phyloP scores from a whole-genome alignment of 2,888 invertebrate genomes.

The Scaptomyza tumidula region DNA sequence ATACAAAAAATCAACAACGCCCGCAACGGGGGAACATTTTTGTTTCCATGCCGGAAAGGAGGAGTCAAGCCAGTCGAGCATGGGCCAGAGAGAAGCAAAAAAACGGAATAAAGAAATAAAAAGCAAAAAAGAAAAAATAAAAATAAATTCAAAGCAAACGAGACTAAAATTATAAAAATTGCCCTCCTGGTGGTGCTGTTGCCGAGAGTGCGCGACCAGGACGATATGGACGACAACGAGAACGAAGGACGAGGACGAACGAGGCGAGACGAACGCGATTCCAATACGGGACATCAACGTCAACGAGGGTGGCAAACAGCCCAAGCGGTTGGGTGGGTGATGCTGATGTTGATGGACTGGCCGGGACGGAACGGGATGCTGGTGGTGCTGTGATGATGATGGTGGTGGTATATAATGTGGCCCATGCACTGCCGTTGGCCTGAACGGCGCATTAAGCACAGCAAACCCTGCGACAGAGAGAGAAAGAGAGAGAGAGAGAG shows the following conservation, averaged over 20 bases:
- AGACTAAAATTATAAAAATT: conserved; percentile 82
- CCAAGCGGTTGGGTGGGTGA: conserved; percentile 10
- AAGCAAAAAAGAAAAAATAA: conserved; percentile 58
- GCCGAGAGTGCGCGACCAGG: conserved; percentile 59
- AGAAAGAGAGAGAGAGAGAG: background rate
- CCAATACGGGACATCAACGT: conserved; percentile 81
- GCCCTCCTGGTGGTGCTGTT: conserved; percentile 70
- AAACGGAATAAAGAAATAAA: conserved; percentile 19
- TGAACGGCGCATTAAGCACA: conserved; percentile 63
- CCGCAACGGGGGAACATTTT: conserved; percentile 53
- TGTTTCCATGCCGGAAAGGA: conserved; percentile 54
- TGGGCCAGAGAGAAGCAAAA: conserved; percentile 31
- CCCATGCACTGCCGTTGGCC: conserved; percentile 56
- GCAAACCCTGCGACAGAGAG: conserved; percentile 9
- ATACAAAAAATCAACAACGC: conserved; percentile 55
- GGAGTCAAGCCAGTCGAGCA: conserved; percentile 62
- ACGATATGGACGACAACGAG: conserved; percentile 14
- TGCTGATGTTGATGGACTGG: conserved; percentile 57
- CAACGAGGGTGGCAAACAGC: conserved; percentile 67
- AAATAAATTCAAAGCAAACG: conserved; percentile 81
- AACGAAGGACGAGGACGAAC: conserved; percentile 25
- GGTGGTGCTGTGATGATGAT: conserved; percentile 21
- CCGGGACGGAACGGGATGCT: conserved; percentile 16
- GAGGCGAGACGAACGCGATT: conserved; percentile 73
- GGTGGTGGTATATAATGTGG: conserved; percentile 70